phyloP scores from a whole-genome alignment of 2,113 vertebrate genomes.

The Psammodynastes pulverulentus region DNA sequence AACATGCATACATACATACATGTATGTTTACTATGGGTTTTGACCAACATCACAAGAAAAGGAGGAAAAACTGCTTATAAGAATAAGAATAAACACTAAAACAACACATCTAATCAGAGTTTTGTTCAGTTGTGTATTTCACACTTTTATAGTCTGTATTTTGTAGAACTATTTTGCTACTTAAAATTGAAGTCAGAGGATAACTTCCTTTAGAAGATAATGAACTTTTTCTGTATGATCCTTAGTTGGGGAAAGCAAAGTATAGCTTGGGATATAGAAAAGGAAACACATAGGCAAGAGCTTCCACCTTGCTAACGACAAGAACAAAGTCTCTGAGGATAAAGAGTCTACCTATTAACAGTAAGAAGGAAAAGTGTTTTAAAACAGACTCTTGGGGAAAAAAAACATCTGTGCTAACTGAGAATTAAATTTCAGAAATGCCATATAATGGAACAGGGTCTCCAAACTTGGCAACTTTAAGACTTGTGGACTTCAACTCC shows the following conservation, averaged over 20 bases:
- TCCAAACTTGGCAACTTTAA: too few species aligned
- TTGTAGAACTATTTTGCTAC: neutral
- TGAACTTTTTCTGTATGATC: neutral
- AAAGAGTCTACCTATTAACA: neutral
- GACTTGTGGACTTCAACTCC: too few species aligned
- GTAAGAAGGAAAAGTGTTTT: neutral
- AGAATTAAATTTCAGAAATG: neutral
- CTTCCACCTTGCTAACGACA: neutral
- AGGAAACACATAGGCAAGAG: neutral
- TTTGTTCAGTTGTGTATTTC: neutral
- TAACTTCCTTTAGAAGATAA: neutral
- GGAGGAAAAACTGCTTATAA: neutral
- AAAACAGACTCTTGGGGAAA: neutral
- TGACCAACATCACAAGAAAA: neutral
- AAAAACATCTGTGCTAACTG: neutral
- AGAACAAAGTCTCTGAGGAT: neutral
- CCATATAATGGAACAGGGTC: neutral
- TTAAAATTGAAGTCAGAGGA: neutral
- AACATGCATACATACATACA: neutral
- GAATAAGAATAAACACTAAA: neutral
- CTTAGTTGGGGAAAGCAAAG: neutral
- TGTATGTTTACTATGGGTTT: neutral
- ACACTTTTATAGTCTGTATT: neutral
- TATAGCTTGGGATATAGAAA: neutral
- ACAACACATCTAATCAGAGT: neutral